Percentiles rank a stretch among this genome's conserved stretches.
Evolutionary conservation across 2,888 invertebrate species (phyloP).

Genomic region (Chymomyza caudatula): DNA sequence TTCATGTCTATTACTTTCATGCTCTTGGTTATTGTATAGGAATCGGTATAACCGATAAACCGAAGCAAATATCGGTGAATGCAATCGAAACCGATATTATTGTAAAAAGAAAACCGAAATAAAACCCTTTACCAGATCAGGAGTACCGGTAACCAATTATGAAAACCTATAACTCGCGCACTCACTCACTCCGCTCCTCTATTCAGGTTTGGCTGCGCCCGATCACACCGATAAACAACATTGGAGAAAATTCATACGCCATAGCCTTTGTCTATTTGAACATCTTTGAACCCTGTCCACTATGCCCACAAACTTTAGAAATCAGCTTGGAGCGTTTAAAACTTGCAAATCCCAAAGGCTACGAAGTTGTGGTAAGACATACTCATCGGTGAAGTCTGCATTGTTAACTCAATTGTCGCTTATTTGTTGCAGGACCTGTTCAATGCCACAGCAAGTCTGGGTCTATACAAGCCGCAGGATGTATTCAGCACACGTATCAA

Average conservation of each 20-base stretch:
- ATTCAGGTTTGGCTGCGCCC: conserved; percentile 77
- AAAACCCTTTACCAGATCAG: no score
- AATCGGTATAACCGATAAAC: no score
- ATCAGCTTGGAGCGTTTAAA: conserved; percentile 71
- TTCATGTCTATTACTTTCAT: no score
- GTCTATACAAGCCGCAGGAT: conserved; percentile 27
- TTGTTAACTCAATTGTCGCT: neutral
- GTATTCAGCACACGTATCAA: conserved; percentile 55
- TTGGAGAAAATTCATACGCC: conserved; percentile 77
- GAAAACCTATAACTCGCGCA: neutral
- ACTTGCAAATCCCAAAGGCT: conserved; percentile 69
- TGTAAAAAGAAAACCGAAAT: no score
- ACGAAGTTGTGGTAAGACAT: conserved; percentile 62
- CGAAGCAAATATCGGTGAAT: no score
- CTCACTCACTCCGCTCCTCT: neutral
- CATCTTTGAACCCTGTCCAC: conserved; percentile 29
- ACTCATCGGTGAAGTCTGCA: neutral
- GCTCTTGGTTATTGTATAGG: no score
- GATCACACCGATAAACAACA: conserved; percentile 70
- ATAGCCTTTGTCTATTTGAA: conserved; percentile 75
- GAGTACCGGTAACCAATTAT: no score
- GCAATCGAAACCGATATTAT: no score
- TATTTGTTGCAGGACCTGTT: conserved; percentile 51
- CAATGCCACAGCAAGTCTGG: conserved; percentile 27
- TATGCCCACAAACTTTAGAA: conserved; percentile 74